phyloP scores from a whole-genome alignment of 1,140 invertebrate species.

The Rhopalosiphum maidis region DNA sequence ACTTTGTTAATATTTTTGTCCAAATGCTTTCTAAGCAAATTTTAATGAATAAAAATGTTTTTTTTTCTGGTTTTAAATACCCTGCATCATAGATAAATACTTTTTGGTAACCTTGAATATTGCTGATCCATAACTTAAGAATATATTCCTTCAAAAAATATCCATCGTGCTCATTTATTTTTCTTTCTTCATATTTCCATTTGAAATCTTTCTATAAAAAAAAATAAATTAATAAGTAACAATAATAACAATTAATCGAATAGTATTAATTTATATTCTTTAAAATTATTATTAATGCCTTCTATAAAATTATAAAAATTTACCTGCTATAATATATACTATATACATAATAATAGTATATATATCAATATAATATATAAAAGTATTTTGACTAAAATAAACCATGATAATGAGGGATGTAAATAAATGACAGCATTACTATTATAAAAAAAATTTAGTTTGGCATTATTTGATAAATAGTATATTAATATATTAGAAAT shows the following conservation, averaged over 20 bases:
- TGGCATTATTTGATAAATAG: too few relatives aligned
- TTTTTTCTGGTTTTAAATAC: background rate
- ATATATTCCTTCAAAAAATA: background rate
- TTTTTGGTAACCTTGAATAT: background rate
- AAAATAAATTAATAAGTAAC: background rate
- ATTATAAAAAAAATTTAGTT: too few relatives aligned
- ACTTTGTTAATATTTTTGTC: background rate
- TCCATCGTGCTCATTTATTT: background rate
- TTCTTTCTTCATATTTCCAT: background rate
- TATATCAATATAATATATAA: too few relatives aligned
- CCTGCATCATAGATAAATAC: background rate
- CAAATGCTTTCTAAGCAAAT: background rate
- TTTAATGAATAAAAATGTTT: background rate
- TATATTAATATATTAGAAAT: too few relatives aligned
- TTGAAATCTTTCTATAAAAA: background rate
- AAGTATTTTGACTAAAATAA: too few relatives aligned
- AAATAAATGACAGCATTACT: too few relatives aligned
- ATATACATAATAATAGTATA: too few relatives aligned
- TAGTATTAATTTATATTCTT: background rate
- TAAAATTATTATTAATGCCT: background rate
- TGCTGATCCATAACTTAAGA: background rate
- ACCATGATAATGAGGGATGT: too few relatives aligned
- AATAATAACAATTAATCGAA: background rate
- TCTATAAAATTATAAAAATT: background rate
- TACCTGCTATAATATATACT: too few relatives aligned